Percentiles rank a stretch among this genome's conserved stretches.
These are phyloP conservation scores for Bovichtus diacanthus DNA, from an alignment of 2,797 vertebrate genomes.

Conservation along the genomic window DNA sequence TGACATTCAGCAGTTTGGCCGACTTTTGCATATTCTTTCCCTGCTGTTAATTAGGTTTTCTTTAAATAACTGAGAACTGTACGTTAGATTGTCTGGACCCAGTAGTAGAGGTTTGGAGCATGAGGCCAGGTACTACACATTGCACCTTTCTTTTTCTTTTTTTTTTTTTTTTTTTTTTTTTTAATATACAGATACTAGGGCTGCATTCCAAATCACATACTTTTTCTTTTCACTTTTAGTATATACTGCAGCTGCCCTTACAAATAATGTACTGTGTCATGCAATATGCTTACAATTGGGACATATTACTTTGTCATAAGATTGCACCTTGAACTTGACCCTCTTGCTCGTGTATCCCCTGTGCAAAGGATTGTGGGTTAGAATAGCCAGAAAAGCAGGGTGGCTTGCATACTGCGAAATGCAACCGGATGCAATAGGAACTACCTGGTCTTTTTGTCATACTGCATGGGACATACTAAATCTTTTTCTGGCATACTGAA, in stretches of 20 bases:
- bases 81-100: too few relatives aligned
- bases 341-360: not conserved
- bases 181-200: too few relatives aligned
- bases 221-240: not conserved
- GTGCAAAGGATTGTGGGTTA: not conserved
- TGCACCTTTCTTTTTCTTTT: too few relatives aligned
- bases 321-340: not conserved
- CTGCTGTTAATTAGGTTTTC: too few relatives aligned
- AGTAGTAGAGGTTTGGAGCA: too few relatives aligned
- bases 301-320: not conserved
- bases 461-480: not conserved
- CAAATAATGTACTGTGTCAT: not conserved
- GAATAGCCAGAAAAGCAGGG: not conserved
- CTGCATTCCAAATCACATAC: too few relatives aligned
- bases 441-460: not conserved
- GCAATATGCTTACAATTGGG: not conserved
- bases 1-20: too few relatives aligned
- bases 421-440: not conserved
- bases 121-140: too few relatives aligned
- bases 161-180: too few relatives aligned
- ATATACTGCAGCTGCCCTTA: not conserved
- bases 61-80: too few relatives aligned
- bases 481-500: too few relatives aligned
- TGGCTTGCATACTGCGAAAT: not conserved
- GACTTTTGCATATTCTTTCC: too few relatives aligned